Evolutionary conservation across 2,888 invertebrate genomes (phyloP).

Genomic region (Alloscopus bannaensis): DNA sequence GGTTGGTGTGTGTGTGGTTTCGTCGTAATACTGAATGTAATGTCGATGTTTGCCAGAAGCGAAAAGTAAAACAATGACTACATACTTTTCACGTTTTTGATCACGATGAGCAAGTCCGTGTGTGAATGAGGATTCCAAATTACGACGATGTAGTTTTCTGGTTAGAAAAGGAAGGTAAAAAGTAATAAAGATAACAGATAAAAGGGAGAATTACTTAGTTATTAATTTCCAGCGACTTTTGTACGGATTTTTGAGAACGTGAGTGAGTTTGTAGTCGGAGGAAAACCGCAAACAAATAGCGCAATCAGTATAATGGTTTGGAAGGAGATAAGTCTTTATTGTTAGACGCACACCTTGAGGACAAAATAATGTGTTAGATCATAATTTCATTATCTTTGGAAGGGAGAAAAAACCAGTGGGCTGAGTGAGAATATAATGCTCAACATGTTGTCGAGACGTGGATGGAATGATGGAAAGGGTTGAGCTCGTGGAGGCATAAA

Average conservation of each 20-base stretch:
- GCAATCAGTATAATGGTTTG: neutral
- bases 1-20: conserved; percentile 5
- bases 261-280: no score
- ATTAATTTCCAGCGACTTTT: conserved; percentile 42
- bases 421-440: no score
- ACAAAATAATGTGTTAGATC: conserved; percentile 12
- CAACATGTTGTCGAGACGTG: no score
- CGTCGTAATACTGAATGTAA: neutral
- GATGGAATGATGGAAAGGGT: no score
- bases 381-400: neutral
- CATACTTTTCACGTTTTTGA: neutral
- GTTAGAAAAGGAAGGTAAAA: conserved; percentile 27
- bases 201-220: conserved; percentile 18
- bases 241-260: no score
- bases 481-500: no score
- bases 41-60: conserved; percentile 11
- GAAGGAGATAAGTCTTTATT: conserved; percentile 15
- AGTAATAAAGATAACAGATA: conserved; percentile 40
- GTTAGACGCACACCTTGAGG: conserved; percentile 18
- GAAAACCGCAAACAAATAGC: conserved; percentile 47
- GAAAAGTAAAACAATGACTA: conserved; percentile 25
- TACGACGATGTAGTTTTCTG: conserved; percentile 14
- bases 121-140: neutral
- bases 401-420: neutral
- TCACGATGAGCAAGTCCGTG: neutral